These are phyloP conservation scores for Fulmarus glacialis DNA, from an alignment of 2,113 vertebrate genomes.

Conservation along the genomic window DNA sequence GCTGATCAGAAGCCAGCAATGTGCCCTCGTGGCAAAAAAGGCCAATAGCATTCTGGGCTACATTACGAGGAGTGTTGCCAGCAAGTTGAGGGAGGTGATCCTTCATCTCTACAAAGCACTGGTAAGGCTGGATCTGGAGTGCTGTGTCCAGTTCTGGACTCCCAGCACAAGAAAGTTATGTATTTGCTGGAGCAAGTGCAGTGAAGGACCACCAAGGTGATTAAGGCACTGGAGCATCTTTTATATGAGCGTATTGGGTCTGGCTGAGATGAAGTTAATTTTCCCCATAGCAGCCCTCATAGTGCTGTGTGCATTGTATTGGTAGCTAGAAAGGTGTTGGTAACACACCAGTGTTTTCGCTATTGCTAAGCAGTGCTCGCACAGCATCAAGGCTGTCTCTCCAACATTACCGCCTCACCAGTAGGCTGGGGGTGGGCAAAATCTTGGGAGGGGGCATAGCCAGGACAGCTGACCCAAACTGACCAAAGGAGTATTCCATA, in stretches of 20 bases:
- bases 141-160: not conserved
- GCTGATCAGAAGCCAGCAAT: not conserved
- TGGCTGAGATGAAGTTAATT: no score
- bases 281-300: no score
- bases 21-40: not conserved
- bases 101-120: not conserved
- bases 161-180: not conserved
- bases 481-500: no score
- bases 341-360: no score
- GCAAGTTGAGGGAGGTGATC: not conserved
- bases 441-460: no score
- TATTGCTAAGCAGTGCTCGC: no score
- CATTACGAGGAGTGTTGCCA: not conserved
- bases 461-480: no score
- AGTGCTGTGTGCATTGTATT: no score
- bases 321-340: no score
- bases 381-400: no score
- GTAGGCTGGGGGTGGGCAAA: no score
- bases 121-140: not conserved
- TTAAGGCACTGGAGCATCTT: not conserved
- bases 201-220: not conserved
- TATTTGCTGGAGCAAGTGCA: not conserved
- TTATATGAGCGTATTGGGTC: not conserved
- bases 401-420: no score
- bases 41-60: not conserved